Evolutionary conservation across 1,140 invertebrate genomes (phyloP), one percentile per base, ranked within the genome.

Genomic region (Leptopilina clavipes): DNA sequence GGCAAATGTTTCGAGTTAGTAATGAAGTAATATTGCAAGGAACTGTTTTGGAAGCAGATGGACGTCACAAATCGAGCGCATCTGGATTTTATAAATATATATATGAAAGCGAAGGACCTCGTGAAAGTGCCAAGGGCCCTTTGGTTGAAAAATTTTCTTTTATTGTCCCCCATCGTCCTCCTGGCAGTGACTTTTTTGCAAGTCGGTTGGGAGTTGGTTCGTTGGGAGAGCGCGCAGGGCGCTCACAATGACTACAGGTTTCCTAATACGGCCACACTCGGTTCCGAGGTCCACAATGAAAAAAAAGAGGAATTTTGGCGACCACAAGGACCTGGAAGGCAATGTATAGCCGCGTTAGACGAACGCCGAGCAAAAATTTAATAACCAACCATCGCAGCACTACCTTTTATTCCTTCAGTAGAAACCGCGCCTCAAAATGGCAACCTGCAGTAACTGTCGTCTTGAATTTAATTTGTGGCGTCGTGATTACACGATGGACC

Each of bases 201-300:
- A 40, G 37, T 40, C 37, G 37, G 12, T 25, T 22, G 56, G n/a
- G n/a, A 65, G 73, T 70, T 45, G 40, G 73, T 56, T 75, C 25
- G 25, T 1, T 31, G 25, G 1, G 5, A 5, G 45, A 44, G 45
- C 5, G 25, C 25, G 37, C 17, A 52, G 31, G 43, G 31, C 52
- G 52, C 72, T 12, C 59, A 75, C 73, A 75, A 75, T 75, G 73
- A 75, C 54, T 75, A 17, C 73, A 75, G 56, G 73, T 75, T 75
- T 75, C 73, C 73, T 75, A 75, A 75, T 75, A 75, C 73, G 73
- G 73, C 54, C 22, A 40, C 25, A 9, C 25, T 70, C 73, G 73
- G n/a, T 56, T 12, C 9, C 37, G 37, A 17, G 22, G 44, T 19
- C 44, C 70, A 56, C 25, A 18, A 43, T 37, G 70, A 40, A 71